Conservation (phyloP, 1,140 invertebrate species). For the Danaus melanippus region DNA sequence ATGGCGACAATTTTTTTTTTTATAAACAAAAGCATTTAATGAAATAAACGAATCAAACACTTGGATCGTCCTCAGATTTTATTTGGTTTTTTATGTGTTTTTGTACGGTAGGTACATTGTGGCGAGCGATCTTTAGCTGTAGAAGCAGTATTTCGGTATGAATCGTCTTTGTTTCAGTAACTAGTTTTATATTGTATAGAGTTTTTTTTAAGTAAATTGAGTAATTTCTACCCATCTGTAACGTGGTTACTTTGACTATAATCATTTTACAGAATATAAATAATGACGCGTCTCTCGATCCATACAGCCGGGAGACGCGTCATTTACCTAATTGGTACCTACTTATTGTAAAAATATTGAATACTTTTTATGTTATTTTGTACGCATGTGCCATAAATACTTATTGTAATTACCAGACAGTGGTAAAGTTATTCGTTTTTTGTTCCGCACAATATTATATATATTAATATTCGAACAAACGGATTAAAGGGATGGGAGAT, state of each 20-base stretch:
- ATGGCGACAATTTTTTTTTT: conserved; percentile 41
- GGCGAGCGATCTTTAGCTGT: conserved; percentile 47
- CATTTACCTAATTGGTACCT: conserved; percentile 33
- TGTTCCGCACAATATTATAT: conserved; percentile 30
- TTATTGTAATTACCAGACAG: conserved; percentile 41
- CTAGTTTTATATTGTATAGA: conserved; percentile 57
- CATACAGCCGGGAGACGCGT: conserved; percentile 15
- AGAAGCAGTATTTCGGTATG: conserved; percentile 63
- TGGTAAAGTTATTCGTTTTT: conserved; percentile 24
- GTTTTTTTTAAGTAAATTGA: conserved; percentile 36
- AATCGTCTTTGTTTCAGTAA: conserved; percentile 50
- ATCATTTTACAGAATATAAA: conserved; percentile 14
- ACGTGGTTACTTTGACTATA: conserved; percentile 23
- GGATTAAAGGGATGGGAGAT: conserved; percentile 7
- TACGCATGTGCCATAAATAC: conserved; percentile 63
- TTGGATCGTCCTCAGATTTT: conserved; percentile 43
- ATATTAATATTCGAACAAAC: conserved; percentile 19
- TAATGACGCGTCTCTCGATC: background rate
- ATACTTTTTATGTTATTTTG: conserved; percentile 47
- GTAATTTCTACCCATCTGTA: conserved; percentile 32
- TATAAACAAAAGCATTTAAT: conserved; percentile 41
- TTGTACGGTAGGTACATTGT: conserved; percentile 43
- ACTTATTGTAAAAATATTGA: conserved; percentile 49
- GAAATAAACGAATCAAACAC: conserved; percentile 25
- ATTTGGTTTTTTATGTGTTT: conserved; percentile 23